A percentile compares a stretch with the other conserved stretches of the same genome.
Conservation (phyloP, 2,888 invertebrate species). For the Drosophila longiperda region DNA sequence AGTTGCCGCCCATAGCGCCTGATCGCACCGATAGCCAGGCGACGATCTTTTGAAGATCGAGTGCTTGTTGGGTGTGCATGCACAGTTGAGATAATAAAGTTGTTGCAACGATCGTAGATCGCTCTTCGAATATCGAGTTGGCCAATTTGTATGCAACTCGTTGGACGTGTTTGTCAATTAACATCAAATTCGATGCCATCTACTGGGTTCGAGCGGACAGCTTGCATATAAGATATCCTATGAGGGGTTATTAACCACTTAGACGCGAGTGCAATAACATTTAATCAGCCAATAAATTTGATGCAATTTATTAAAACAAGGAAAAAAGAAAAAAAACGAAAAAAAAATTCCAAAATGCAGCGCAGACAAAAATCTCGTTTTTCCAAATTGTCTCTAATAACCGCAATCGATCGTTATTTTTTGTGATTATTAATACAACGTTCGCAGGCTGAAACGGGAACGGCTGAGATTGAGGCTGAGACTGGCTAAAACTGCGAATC, state of each 20-base stretch:
- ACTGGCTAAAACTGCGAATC: slow-evolving; percentile 2
- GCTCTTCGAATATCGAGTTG: slow-evolving; percentile 37
- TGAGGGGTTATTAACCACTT: slow-evolving; percentile 68
- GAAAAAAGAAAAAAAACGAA: neutral
- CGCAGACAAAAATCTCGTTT: slow-evolving; percentile 66
- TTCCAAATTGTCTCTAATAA: slow-evolving; percentile 81
- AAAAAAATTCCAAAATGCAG: slow-evolving; percentile 19
- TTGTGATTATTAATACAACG: slow-evolving; percentile 81
- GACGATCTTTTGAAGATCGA: slow-evolving; percentile 35
- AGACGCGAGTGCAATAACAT: slow-evolving; percentile 76
- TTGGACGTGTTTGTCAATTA: slow-evolving; percentile 81
- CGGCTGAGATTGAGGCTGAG: slow-evolving; percentile 19
- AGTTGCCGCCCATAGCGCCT: slow-evolving; percentile 67
- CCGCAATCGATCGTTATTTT: slow-evolving; percentile 82
- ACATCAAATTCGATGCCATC: slow-evolving; percentile 77
- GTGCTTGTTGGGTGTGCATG: slow-evolving; percentile 4
- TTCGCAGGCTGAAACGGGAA: slow-evolving; percentile 24
- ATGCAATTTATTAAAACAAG: slow-evolving; percentile 74
- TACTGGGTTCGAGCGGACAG: slow-evolving; percentile 29
- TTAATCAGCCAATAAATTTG: slow-evolving; percentile 80
- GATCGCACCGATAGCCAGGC: slow-evolving; percentile 15
- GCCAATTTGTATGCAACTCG: slow-evolving; percentile 75
- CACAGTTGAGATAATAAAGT: slow-evolving; percentile 58
- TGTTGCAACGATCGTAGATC: slow-evolving; percentile 50
- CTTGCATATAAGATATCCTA: slow-evolving; percentile 34